phyloP scores from a whole-genome alignment of 2,113 vertebrate species.

The Passer domesticus region DNA sequence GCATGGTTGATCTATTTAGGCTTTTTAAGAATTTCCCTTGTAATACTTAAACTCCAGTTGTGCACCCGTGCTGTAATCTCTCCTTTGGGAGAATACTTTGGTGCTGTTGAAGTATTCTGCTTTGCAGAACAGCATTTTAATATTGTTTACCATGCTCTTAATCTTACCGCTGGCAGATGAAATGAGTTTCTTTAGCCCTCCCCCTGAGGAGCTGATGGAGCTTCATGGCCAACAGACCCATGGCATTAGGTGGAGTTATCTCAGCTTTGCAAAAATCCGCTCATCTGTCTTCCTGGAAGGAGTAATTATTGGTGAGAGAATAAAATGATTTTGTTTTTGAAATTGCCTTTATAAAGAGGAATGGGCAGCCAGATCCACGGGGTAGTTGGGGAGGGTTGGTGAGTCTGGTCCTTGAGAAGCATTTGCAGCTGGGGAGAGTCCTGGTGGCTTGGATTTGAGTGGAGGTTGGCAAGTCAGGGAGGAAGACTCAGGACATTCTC shows the following conservation, averaged over 20 bases:
- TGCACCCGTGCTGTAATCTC: background rate
- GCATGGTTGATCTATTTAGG: background rate
- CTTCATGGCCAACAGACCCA: background rate
- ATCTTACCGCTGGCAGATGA: background rate
- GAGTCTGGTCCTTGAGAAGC: background rate
- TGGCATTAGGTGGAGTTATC: constrained; percentile 8
- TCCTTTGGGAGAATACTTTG: background rate
- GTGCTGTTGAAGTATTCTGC: background rate
- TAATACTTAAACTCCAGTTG: background rate
- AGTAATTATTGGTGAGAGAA: background rate
- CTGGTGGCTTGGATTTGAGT: rapidly evolving
- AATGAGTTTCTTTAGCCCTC: background rate
- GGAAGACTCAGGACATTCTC: background rate
- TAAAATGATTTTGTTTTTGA: background rate
- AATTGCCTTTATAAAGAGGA: background rate
- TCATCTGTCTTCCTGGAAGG: background rate
- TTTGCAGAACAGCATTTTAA: constrained; percentile 11
- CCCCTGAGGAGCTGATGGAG: background rate
- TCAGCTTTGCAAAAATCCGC: background rate
- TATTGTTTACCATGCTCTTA: background rate
- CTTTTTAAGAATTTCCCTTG: background rate
- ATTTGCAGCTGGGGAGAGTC: background rate
- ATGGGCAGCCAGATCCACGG: background rate
- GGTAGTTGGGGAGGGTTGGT: background rate
- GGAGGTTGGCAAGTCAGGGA: background rate